Evolutionary conservation across 2,113 vertebrate species (phyloP).

Genomic region (Crotalus viridis): DNA sequence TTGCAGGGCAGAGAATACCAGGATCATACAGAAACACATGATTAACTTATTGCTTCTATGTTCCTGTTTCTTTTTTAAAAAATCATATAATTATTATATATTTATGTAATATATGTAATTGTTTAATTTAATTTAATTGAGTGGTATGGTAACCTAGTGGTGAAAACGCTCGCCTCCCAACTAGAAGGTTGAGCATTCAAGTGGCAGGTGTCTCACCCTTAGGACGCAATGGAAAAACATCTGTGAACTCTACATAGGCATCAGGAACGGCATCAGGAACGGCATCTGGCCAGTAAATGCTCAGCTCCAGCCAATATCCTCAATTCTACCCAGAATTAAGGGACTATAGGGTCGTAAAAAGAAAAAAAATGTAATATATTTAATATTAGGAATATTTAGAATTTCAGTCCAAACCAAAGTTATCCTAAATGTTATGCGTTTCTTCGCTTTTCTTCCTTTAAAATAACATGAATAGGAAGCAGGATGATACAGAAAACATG

Average conservation of each 20-base stretch:
- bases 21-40: not conserved
- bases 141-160: not conserved
- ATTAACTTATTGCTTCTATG: not conserved
- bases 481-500: not conserved
- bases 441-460: constrained; percentile 15
- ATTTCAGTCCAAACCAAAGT: not conserved
- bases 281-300: not conserved
- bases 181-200: not conserved
- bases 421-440: not conserved
- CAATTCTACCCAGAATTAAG: not conserved
- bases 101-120: not conserved
- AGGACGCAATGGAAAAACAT: not conserved
- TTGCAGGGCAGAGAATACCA: not conserved
- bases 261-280: not conserved
- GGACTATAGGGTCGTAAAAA: not conserved
- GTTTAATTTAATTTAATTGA: not conserved
- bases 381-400: not conserved
- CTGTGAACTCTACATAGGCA: not conserved
- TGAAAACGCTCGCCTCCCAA: not conserved
- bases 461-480: not conserved
- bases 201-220: not conserved
- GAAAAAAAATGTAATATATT: constrained; percentile 7
- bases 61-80: not conserved
- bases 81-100: not conserved
- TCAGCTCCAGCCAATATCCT: not conserved